Conservation (phyloP, 2,113 vertebrate genomes). For the Siniperca knerii region DNA sequence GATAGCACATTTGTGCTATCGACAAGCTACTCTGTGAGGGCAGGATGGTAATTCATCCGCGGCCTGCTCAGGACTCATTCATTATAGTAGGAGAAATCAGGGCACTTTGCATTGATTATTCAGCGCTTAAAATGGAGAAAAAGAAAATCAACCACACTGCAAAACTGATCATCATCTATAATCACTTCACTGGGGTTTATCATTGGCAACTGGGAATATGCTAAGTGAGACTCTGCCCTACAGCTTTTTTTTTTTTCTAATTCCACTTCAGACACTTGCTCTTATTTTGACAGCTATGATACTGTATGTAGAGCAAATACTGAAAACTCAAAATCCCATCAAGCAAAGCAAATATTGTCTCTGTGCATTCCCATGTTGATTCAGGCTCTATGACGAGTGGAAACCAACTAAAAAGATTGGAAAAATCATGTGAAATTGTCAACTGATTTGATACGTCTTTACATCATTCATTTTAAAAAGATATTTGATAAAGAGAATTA, state of each 20-base stretch:
- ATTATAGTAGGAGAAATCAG: slow-evolving; percentile 54
- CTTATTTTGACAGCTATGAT: slow-evolving; percentile 9
- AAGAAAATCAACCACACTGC: slow-evolving; percentile 17
- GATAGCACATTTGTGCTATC: slow-evolving; percentile 72
- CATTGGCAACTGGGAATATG: slow-evolving; percentile 31
- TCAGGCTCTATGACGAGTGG: neutral
- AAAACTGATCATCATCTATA: slow-evolving; percentile 42
- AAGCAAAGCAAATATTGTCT: neutral
- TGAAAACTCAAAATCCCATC: neutral
- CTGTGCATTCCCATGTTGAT: neutral
- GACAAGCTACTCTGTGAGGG: slow-evolving; percentile 57
- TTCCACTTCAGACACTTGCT: neutral
- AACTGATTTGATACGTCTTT: neutral
- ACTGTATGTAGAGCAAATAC: neutral
- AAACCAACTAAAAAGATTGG: neutral
- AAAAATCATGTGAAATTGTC: neutral
- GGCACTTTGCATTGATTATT: slow-evolving; percentile 64
- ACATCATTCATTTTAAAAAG: too few relatives aligned
- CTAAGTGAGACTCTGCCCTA: slow-evolving; percentile 5
- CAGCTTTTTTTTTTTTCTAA: neutral
- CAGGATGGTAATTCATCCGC: slow-evolving; percentile 69
- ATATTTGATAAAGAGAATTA: too few relatives aligned
- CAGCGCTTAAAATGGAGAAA: slow-evolving; percentile 35
- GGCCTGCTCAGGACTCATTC: slow-evolving; percentile 43
- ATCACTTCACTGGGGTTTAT: slow-evolving; percentile 49